These are phyloP conservation scores for Urocolius indicus DNA, from an alignment of 2,113 vertebrate genomes.

Conservation along the genomic window DNA sequence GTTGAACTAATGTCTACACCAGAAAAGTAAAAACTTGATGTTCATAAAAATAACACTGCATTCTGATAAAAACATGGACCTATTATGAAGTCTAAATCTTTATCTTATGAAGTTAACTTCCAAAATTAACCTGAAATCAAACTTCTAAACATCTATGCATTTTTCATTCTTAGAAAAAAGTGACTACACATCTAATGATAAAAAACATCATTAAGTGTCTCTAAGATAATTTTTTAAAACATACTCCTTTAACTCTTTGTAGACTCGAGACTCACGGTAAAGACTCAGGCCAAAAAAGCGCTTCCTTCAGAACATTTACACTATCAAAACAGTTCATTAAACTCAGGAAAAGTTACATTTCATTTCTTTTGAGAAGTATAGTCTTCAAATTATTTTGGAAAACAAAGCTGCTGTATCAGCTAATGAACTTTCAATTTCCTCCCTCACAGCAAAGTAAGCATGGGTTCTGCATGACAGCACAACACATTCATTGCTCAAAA, in stretches of 20 bases:
- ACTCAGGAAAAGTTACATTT: slow-evolving; percentile 36
- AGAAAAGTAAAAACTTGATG: not conserved
- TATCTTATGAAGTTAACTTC: not conserved
- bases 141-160: not conserved
- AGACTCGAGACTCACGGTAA: not conserved
- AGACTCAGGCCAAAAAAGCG: not conserved
- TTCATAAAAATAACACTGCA: not conserved
- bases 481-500: slow-evolving; percentile 22
- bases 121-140: not conserved
- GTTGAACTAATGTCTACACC: not conserved
- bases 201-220: not conserved
- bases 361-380: too few species aligned
- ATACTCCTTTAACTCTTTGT: not conserved
- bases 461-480: slow-evolving; percentile 62
- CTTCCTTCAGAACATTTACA: not conserved
- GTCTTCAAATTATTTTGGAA: slow-evolving; percentile 57
- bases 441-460: slow-evolving; percentile 42
- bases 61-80: not conserved
- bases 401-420: slow-evolving; percentile 69
- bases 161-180: not conserved
- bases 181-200: not conserved
- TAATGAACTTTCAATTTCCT: slow-evolving; percentile 62
- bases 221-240: not conserved
- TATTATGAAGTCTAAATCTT: not conserved
- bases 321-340: slow-evolving; percentile 3